Conservation (phyloP, 2,113 vertebrate species). For the Suncus etruscus region DNA sequence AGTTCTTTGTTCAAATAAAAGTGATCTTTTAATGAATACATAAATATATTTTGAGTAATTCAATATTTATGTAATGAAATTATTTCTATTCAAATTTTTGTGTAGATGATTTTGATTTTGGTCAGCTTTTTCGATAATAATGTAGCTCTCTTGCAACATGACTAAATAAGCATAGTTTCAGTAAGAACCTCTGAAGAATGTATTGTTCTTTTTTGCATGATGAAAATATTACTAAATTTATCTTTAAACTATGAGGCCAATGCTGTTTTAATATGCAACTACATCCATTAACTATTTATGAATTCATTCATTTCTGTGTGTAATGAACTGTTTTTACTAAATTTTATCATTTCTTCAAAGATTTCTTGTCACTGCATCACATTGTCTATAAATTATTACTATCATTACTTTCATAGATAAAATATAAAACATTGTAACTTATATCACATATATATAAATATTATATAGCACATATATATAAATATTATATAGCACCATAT, state of each 20-base stretch:
- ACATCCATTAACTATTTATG: not conserved
- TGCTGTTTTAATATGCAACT: not conserved
- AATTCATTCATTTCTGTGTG: not conserved
- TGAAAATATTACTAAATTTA: constrained; percentile 8
- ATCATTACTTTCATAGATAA: constrained; percentile 21
- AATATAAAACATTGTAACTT: not conserved
- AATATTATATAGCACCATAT: too few relatives aligned
- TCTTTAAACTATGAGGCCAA: not conserved
- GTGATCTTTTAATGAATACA: constrained; percentile 37
- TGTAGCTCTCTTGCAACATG: not conserved
- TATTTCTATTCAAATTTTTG: constrained; percentile 7
- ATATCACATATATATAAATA: too few relatives aligned
- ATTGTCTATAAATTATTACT: not conserved
- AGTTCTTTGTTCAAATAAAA: constrained; percentile 47
- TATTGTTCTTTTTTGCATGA: not conserved
- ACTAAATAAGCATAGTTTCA: constrained; percentile 1
- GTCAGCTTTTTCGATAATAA: not conserved
- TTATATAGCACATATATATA: too few relatives aligned
- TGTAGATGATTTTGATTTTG: constrained; percentile 13
- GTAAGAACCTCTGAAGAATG: not conserved
- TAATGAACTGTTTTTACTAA: not conserved
- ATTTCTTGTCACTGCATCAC: not conserved
- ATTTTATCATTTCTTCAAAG: not conserved
- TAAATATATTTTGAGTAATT: constrained; percentile 53
- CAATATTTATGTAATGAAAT: not conserved